Evolutionary conservation across 2,113 vertebrate genomes (phyloP).

Genomic region (Lepisosteus oculatus): DNA sequence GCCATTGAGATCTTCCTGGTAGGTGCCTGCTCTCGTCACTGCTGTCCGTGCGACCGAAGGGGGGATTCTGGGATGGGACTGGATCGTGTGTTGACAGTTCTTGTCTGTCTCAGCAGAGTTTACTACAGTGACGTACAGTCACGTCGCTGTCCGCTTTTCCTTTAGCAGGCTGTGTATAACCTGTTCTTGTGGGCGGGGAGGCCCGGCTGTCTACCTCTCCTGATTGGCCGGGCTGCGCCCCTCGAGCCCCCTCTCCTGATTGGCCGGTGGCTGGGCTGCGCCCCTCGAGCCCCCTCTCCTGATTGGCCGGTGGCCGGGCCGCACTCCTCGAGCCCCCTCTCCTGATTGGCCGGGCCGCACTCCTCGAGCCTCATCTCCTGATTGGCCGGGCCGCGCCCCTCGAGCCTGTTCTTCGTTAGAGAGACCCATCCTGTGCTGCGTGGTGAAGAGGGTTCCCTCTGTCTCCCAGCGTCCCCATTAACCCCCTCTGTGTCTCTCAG

Average conservation of each 20-base stretch:
- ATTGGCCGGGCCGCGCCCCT: background rate
- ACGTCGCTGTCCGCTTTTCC: too few relatives aligned
- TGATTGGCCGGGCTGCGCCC: background rate
- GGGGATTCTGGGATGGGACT: too few relatives aligned
- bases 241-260: background rate
- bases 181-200: too few relatives aligned
- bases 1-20: slow-evolving; percentile 75
- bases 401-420: background rate
- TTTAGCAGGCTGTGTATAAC: too few relatives aligned
- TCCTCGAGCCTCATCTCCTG: background rate
- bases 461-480: background rate
- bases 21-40: background rate
- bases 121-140: too few relatives aligned
- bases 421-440: background rate
- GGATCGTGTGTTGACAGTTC: too few relatives aligned
- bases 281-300: slow-evolving; percentile 42
- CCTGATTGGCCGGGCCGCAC: background rate
- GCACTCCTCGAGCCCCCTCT: too few relatives aligned
- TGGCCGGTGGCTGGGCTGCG: too few relatives aligned
- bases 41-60: too few relatives aligned
- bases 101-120: too few relatives aligned
- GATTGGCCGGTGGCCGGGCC: background rate
- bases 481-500: slow-evolving; percentile 42
- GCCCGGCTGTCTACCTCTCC: too few relatives aligned
- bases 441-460: background rate